Evolutionary conservation across 2,888 invertebrate genomes (phyloP).

Genomic region (Allygus modestus): DNA sequence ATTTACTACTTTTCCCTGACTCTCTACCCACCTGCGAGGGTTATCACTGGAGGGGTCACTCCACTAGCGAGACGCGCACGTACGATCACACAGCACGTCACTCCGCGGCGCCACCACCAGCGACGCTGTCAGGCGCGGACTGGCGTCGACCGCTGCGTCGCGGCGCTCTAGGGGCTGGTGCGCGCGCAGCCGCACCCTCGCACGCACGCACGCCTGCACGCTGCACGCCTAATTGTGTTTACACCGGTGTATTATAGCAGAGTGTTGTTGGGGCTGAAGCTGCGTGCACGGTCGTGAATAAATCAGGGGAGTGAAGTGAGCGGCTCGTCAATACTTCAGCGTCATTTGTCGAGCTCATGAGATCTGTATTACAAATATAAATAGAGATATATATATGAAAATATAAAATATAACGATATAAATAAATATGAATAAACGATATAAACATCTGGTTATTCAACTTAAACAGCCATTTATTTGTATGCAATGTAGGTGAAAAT

Average conservation of each 20-base stretch:
- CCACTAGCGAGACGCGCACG: slow-evolving; percentile 8
- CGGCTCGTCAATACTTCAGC: neutral
- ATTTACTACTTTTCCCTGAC: too few relatives aligned
- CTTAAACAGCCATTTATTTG: too few relatives aligned
- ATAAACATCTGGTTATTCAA: too few relatives aligned
- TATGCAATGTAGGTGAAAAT: too few relatives aligned
- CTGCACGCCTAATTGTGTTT: slow-evolving; percentile 24
- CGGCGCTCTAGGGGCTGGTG: neutral
- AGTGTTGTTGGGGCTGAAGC: neutral
- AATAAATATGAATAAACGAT: too few relatives aligned
- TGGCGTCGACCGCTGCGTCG: neutral
- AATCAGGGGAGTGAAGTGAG: neutral
- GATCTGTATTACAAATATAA: too few relatives aligned
- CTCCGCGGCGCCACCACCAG: neutral
- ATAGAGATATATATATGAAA: too few relatives aligned
- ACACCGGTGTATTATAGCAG: slow-evolving; percentile 19
- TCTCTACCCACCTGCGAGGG: too few relatives aligned
- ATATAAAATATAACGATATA: too few relatives aligned
- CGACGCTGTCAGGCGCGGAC: slow-evolving; percentile 12
- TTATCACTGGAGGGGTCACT: neutral
- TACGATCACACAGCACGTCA: neutral
- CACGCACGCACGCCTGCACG: neutral
- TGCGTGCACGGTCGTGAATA: slow-evolving; percentile 15
- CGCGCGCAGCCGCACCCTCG: neutral
- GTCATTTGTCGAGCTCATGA: too few relatives aligned